Conservation (phyloP, 1,140 invertebrate genomes). For the Riptortus pedestris region DNA sequence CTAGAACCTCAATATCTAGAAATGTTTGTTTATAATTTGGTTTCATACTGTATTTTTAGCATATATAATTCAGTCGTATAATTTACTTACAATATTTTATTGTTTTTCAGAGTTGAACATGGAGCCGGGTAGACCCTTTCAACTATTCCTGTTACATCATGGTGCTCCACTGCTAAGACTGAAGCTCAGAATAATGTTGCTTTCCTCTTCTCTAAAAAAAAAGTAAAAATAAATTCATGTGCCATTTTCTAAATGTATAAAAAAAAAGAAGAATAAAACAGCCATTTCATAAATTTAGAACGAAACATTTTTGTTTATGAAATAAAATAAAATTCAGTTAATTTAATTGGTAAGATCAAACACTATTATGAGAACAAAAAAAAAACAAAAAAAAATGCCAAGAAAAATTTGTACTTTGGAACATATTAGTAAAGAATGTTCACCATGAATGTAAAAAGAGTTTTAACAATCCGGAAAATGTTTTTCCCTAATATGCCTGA, state of each 20-base stretch:
- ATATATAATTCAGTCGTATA: neutral
- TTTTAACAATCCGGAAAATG: no score
- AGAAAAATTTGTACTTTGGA: no score
- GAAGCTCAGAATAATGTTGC: conserved; percentile 6
- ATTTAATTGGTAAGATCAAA: no score
- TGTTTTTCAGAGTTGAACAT: conserved; percentile 1
- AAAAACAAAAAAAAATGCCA: no score
- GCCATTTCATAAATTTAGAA: no score
- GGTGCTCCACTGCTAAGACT: conserved; percentile 13
- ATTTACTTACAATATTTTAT: neutral
- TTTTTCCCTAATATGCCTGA: no score
- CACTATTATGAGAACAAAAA: no score
- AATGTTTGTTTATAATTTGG: neutral
- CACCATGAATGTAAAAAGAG: no score
- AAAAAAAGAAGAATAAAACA: no score
- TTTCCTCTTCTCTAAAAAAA: conserved; percentile 1
- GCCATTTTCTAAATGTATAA: neutral
- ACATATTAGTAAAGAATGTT: no score
- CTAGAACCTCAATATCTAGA: neutral
- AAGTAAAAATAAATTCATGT: neutral
- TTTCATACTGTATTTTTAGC: neutral
- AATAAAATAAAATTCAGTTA: neutral
- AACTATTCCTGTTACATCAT: neutral
- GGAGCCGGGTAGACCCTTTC: neutral
- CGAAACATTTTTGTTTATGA: neutral